Evolutionary conservation across 2,113 vertebrate genomes (phyloP).

Genomic region (Megaceryle torquata): DNA sequence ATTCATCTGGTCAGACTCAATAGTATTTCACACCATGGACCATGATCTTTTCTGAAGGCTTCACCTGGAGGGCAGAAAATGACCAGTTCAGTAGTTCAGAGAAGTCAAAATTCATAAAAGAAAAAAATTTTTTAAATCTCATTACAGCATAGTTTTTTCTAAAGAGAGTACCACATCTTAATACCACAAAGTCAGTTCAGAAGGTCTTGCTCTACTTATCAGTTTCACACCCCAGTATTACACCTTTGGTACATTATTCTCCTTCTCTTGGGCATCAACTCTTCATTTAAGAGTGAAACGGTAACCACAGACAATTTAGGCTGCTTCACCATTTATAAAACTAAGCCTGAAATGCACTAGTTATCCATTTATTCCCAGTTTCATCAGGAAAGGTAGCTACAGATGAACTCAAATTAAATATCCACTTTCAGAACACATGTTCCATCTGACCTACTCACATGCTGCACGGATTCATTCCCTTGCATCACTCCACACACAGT

Average conservation of each 20-base stretch:
- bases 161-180: neutral
- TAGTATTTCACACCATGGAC: neutral
- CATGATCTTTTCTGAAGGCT: slow-evolving; percentile 28
- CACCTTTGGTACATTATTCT: neutral
- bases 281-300: neutral
- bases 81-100: slow-evolving; percentile 27
- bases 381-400: neutral
- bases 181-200: neutral
- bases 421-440: neutral
- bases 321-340: neutral
- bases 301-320: neutral
- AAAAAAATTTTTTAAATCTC: neutral
- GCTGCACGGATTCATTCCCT: neutral
- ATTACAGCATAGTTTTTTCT: neutral
- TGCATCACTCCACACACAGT: neutral
- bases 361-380: neutral
- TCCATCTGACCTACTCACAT: neutral
- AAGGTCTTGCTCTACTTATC: neutral
- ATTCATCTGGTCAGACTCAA: slow-evolving; percentile 13
- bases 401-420: neutral
- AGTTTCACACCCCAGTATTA: neutral
- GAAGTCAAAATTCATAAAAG: neutral
- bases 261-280: neutral
- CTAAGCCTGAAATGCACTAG: neutral
- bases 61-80: slow-evolving; percentile 34